Evolutionary conservation across 2,113 vertebrate genomes (phyloP), one percentile per base, ranked within the genome.

Genomic region (Meleagris gallopavo): DNA sequence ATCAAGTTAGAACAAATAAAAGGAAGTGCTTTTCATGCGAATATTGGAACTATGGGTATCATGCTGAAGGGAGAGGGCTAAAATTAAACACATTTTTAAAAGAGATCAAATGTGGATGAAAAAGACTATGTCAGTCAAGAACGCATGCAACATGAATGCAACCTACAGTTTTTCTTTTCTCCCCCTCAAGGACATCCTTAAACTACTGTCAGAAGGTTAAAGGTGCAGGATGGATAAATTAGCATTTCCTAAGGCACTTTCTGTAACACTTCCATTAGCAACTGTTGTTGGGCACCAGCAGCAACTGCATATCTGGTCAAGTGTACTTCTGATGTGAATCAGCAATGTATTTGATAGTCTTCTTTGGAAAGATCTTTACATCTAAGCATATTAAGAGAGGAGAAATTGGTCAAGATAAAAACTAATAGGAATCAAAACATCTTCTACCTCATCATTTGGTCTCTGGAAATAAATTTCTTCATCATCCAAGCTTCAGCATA

Each of bases 1-100:
- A 90, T 38, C 65, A 88, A 83, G 76, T 91, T 64, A 73, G 55
- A 94, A 94, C 78, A 96, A 87, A 95, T 91, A 40, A 88, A 95
- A 70, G 14, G 78, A 92, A 96, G 83, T 74, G 46, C 30, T 62
- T 93, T 80, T 90, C 79, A 88, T 90, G 92, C 80, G 94, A 95
- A 95, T 88, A 88, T 30, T 86, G 29, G 76, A 91, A 77, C n/a
- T 32, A 71, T 55, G 55, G 84, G 17, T 91, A 70, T 58, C 64
- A 83, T 1, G 0, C 52, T 86, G 67, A 2, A 4, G n/a, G 32
- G 21, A 91, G 7, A 76, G 7, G 29, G 29, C 45, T 67, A 73
- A 60, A 12, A 74, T 3, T n/a, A 15, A 84, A 89, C 11, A 43
- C 12, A 14, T 25, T 18, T 65, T 4, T 27, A 6, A 70, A 8